Evolutionary conservation across 1,140 invertebrate species (phyloP).

Genomic region (Zaprionus taronus): DNA sequence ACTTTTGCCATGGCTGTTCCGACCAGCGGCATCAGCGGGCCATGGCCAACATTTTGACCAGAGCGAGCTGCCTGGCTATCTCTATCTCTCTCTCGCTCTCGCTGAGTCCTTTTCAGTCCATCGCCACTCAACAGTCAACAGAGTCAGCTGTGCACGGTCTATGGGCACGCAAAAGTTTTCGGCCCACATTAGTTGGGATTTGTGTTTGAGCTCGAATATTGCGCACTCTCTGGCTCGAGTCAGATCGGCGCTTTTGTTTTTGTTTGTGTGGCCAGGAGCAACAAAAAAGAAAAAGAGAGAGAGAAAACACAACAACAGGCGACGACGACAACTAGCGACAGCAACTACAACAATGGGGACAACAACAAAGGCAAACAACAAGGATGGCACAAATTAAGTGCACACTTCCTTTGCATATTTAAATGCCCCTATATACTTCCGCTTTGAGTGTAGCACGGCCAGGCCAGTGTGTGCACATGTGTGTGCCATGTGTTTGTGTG

Average conservation of each 20-base stretch:
- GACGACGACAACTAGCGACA: conserved; percentile 46
- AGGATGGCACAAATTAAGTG: conserved; percentile 82
- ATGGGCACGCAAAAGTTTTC: conserved; percentile 74
- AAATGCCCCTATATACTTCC: conserved; percentile 82
- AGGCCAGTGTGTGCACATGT: conserved; percentile 15
- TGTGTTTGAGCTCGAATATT: conserved; percentile 79
- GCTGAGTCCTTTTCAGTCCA: conserved; percentile 17
- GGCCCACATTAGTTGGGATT: conserved; percentile 81
- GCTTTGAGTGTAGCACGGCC: conserved; percentile 58
- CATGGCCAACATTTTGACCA: conserved; percentile 72
- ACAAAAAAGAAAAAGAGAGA: conserved; percentile 38
- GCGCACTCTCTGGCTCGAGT: conserved; percentile 69
- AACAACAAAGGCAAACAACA: conserved; percentile 74
- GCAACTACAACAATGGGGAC: conserved; percentile 16
- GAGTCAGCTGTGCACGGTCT: conserved; percentile 65
- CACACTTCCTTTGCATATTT: conserved; percentile 82
- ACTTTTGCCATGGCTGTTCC: conserved; percentile 58
- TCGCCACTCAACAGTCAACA: conserved; percentile 78
- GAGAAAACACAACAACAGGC: conserved; percentile 45
- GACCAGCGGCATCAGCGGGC: too few relatives aligned
- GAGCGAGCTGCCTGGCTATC: not conserved
- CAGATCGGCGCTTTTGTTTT: conserved; percentile 68
- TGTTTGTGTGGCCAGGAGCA: conserved; percentile 48
- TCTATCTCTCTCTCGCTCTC: not conserved
- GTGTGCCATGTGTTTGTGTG: conserved; percentile 25